Conservation (phyloP, 2,888 invertebrate species). For the Xanthorhoe spadicearia region DNA sequence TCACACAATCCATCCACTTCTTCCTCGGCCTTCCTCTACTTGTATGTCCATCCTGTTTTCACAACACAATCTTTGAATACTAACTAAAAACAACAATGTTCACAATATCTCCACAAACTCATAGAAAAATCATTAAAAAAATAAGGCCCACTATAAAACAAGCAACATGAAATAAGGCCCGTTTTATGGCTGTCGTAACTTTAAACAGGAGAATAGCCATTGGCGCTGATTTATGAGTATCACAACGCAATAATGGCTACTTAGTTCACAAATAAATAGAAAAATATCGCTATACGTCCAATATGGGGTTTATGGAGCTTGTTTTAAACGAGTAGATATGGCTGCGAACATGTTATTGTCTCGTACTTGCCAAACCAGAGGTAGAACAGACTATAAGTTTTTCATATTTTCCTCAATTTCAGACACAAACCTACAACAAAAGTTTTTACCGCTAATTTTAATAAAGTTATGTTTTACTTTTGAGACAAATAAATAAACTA, state of each 20-base stretch:
- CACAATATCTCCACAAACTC: constrained; percentile 1
- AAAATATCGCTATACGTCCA: constrained; percentile 22
- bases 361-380: background rate
- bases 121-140: constrained; percentile 15
- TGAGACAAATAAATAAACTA: too few relatives aligned
- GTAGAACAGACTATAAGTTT: too few relatives aligned
- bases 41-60: too few relatives aligned
- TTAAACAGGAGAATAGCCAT: constrained; percentile 27
- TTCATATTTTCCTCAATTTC: too few relatives aligned
- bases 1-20: too few relatives aligned
- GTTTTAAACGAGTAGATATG: constrained; percentile 20
- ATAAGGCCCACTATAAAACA: constrained; percentile 7
- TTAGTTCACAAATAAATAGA: constrained; percentile 30
- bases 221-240: constrained; percentile 22
- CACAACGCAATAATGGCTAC: constrained; percentile 15
- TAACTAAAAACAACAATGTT: background rate
- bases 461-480: too few relatives aligned
- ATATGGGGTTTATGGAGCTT: constrained; percentile 23
- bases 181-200: constrained; percentile 22
- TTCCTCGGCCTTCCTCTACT: too few relatives aligned
- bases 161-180: constrained; percentile 15
- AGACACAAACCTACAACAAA: too few relatives aligned
- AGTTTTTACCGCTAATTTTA: too few relatives aligned
- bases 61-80: too few relatives aligned
- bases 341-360: background rate